Evolutionary conservation across 2,888 invertebrate species (phyloP).

Genomic region (Amphipoea oculea): DNA sequence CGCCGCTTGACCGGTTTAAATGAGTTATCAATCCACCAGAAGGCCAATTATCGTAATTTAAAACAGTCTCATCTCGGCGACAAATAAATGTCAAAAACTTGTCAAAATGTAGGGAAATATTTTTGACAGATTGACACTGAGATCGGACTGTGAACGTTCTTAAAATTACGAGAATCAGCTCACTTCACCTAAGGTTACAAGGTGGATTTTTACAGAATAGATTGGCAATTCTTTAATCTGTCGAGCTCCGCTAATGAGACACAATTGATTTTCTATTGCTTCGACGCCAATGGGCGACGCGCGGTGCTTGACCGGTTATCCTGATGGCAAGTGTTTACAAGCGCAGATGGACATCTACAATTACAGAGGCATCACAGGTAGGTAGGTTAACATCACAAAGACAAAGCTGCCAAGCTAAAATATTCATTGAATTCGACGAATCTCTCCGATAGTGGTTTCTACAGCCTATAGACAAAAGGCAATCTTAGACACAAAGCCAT

Average conservation of each 20-base stretch:
- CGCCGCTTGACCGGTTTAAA: neutral
- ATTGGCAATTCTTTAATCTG: neutral
- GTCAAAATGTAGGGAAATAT: too few relatives aligned
- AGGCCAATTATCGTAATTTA: too few relatives aligned
- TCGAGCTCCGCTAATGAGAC: too few relatives aligned
- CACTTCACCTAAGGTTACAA: neutral
- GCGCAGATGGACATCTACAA: neutral
- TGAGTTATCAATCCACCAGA: neutral
- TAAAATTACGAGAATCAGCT: too few relatives aligned
- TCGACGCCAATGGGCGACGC: too few relatives aligned
- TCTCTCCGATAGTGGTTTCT: neutral
- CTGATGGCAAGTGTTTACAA: neutral
- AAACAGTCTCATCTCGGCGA: too few relatives aligned
- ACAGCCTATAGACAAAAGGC: neutral
- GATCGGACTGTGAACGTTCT: too few relatives aligned
- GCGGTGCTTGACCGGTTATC: too few relatives aligned
- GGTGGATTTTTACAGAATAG: too few relatives aligned
- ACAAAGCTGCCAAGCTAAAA: slow-evolving; percentile 2
- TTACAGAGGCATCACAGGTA: neutral
- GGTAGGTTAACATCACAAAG: neutral
- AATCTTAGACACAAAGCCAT: neutral
- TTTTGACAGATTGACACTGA: too few relatives aligned
- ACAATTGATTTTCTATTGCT: too few relatives aligned
- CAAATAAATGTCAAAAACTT: too few relatives aligned
- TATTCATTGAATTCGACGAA: slow-evolving; percentile 14